Percentiles rank a stretch among this genome's conserved stretches.
Evolutionary conservation across 2,888 invertebrate genomes (phyloP).

Genomic region (Mythimna impura): DNA sequence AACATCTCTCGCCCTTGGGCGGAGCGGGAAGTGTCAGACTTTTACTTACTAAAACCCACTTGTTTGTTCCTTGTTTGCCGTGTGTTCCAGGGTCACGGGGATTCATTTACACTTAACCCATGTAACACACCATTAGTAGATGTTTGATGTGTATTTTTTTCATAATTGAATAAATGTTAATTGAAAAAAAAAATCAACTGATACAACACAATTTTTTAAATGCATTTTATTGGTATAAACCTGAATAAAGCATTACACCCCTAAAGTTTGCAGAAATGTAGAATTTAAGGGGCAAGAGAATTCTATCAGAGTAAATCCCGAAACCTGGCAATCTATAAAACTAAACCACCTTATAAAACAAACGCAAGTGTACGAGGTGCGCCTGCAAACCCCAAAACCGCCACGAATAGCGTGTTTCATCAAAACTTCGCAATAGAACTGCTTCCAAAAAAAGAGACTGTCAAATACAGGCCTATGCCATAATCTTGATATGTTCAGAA

Average conservation of each 20-base stretch:
- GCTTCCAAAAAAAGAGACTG: constrained; percentile 30
- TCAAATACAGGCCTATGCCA: constrained; percentile 1
- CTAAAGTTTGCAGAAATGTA: not conserved
- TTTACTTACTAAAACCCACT: too few relatives aligned
- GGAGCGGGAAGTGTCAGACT: too few relatives aligned
- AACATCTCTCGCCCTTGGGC: too few relatives aligned
- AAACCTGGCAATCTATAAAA: not conserved
- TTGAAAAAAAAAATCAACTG: not conserved
- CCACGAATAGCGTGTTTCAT: constrained; percentile 39
- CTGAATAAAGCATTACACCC: not conserved
- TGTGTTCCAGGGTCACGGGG: too few relatives aligned
- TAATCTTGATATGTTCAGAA: not conserved
- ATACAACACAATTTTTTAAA: not conserved
- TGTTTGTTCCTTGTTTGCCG: too few relatives aligned
- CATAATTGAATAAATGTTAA: too few relatives aligned
- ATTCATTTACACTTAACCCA: too few relatives aligned
- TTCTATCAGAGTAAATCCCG: not conserved
- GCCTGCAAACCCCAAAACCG: constrained; percentile 13
- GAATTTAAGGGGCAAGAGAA: not conserved
- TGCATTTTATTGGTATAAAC: not conserved
- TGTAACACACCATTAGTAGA: too few relatives aligned
- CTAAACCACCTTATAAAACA: constrained; percentile 1
- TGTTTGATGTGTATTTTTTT: too few relatives aligned
- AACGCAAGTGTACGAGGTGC: constrained; percentile 2
- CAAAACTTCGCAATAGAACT: constrained; percentile 34